Conservation (phyloP, 1,140 invertebrate species). For the Drosophila grimshawi region DNA sequence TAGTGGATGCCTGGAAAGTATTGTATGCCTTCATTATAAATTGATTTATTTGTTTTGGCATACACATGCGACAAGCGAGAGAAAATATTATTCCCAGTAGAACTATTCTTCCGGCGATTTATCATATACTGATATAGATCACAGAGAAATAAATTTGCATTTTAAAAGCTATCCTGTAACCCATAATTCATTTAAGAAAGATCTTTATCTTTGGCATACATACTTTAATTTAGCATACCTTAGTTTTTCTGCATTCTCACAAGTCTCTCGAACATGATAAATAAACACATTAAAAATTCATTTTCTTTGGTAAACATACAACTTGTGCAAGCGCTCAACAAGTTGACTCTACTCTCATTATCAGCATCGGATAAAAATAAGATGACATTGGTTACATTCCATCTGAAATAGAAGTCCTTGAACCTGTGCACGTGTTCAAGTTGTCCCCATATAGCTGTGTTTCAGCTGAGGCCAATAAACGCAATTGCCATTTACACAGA, state of each 20-base stretch:
- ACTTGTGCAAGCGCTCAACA: conserved; percentile 11
- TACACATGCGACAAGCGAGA: too few relatives aligned
- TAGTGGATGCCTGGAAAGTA: background rate
- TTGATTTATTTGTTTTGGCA: background rate
- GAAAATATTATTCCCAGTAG: too few relatives aligned
- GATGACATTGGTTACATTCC: conserved; percentile 1
- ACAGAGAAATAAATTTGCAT: too few relatives aligned
- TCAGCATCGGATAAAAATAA: background rate
- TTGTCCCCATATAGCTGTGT: conserved; percentile 5
- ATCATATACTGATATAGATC: too few relatives aligned
- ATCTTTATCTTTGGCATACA: too few relatives aligned
- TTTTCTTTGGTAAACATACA: background rate
- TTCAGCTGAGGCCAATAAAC: conserved; percentile 50
- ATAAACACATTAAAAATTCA: background rate
- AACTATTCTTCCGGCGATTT: too few relatives aligned
- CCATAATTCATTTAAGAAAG: too few relatives aligned
- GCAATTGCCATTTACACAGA: conserved; percentile 45
- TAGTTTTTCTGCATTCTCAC: too few relatives aligned
- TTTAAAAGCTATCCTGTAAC: too few relatives aligned
- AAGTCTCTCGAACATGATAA: too few relatives aligned
- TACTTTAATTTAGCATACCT: too few relatives aligned
- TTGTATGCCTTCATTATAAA: background rate
- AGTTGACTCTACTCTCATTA: conserved; percentile 1
- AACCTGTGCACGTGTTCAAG: conserved; percentile 33
- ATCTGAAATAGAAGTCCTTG: background rate